Evolutionary conservation across 2,888 invertebrate genomes (phyloP).

Genomic region (Buathra laborator): DNA sequence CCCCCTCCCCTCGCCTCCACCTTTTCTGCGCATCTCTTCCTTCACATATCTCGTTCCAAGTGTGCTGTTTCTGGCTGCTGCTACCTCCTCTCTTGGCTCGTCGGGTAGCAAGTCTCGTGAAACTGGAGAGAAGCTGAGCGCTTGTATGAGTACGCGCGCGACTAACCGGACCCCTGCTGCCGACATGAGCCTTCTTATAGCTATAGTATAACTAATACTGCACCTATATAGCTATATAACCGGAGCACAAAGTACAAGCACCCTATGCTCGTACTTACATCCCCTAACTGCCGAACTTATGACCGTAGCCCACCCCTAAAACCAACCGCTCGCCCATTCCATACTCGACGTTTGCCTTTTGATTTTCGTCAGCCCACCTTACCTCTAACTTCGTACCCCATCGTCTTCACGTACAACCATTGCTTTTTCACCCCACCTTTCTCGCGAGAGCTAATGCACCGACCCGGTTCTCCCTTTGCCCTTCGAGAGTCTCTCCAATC

Average conservation of each 20-base stretch:
- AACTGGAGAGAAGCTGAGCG: conserved; percentile 38
- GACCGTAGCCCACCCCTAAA: conserved; percentile 65
- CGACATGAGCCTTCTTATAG: conserved; percentile 20
- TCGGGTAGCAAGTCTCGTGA: conserved; percentile 45
- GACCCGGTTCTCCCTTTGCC: no score
- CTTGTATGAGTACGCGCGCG: conserved; percentile 24
- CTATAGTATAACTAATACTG: conserved; percentile 7
- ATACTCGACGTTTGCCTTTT: conserved; percentile 68
- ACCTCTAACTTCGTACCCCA: conserved; percentile 48
- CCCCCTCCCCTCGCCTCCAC: conserved; percentile 54
- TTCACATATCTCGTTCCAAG: conserved; percentile 66
- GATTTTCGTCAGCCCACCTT: conserved; percentile 65
- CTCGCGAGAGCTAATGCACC: no score
- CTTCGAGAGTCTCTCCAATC: neutral
- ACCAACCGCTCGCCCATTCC: conserved; percentile 28
- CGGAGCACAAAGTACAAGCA: conserved; percentile 59
- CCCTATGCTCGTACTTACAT: conserved; percentile 75
- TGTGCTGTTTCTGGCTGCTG: conserved; percentile 33
- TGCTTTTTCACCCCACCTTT: conserved; percentile 26
- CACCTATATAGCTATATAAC: conserved; percentile 31
- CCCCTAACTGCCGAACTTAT: conserved; percentile 82
- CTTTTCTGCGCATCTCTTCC: conserved; percentile 33
- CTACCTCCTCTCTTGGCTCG: conserved; percentile 35
- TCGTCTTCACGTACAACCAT: conserved; percentile 36
- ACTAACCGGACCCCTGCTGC: conserved; percentile 43